Base-by-base conservation (phyloP, 2,888 invertebrate species). In the Halocaridina rubra region DNA sequence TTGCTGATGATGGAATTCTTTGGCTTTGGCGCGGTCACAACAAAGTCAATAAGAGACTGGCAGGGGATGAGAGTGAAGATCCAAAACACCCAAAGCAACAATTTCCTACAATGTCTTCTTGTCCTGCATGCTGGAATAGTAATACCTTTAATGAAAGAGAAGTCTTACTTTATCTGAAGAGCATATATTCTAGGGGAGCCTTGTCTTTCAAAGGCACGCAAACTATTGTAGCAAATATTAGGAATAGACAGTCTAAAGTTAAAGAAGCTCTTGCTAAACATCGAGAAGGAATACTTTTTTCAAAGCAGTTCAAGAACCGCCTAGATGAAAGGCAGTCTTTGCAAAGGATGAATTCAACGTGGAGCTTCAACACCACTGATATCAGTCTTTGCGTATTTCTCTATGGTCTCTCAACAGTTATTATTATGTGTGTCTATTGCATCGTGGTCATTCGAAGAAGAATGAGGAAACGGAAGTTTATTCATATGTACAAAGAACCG, bases 21-120 rank as follows among this genome's bases (percentile, higher is more conserved):
- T 99, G 98, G 98, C 91, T 99, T 29, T 99, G 98, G 98, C 93
- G 93, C 89, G 95, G 96, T 0, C 98, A 99, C 90, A 99, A 99
- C 91, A 94, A 94, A 91, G 98, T 97, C 0, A 99, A 99, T 91
- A 92, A 94, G 88, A 93, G 98, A 89, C 92, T 99, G 30, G 93
- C 95, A 27, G 96, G 96, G 0, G 97, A 98, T 91, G 88, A 91
- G 3, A 96, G 97, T 0, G 98, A 98, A 91, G 99, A 99, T 92
- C 97, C 98, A 0, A 91, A 93, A 79, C 94, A 95, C 91, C 97
- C 96, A 0, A 99, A 99, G 91, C 92, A 95, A 82, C 96, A 97
- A 91, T 99, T 96, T 91, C 99, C 99, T 0, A 89, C 94, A 89
- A 90, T 91, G 1, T 89, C 91, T 3, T 92, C 93, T 82, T 98